Percentiles rank a stretch among this genome's conserved stretches.
These are phyloP conservation scores for Diadegma fenestrale DNA, from an alignment of 2,888 invertebrate genomes.

Conservation along the genomic window DNA sequence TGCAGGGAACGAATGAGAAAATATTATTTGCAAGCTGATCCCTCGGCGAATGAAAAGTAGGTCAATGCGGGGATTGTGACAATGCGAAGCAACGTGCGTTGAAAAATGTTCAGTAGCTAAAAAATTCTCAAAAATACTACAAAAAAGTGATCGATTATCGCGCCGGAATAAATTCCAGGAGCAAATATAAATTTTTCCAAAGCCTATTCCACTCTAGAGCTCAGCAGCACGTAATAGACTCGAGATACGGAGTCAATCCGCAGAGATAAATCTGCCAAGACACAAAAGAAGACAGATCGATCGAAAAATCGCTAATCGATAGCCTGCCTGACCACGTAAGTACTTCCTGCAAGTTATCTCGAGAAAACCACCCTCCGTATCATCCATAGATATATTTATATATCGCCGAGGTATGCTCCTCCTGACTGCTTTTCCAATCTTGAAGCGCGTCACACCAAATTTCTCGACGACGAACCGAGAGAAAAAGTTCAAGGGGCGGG, in stretches of 20 bases:
- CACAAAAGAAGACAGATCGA: slow-evolving; percentile 50
- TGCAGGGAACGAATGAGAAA: neutral
- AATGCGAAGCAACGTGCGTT: neutral
- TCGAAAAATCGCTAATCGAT: slow-evolving; percentile 62
- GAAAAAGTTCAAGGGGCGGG: slow-evolving; percentile 38
- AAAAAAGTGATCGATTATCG: neutral
- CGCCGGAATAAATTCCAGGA: neutral
- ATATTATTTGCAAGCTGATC: neutral
- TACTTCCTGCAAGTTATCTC: slow-evolving; percentile 54
- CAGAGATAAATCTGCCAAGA: slow-evolving; percentile 36
- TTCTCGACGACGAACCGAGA: slow-evolving; percentile 59
- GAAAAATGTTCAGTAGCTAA: neutral
- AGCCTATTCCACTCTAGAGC: neutral
- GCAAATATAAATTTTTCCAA: neutral
- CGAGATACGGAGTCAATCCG: slow-evolving; percentile 7
- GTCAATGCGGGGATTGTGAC: neutral
- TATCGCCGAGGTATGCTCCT: neutral
- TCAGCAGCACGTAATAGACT: neutral
- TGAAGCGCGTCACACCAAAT: slow-evolving; percentile 63
- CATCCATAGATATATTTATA: neutral
- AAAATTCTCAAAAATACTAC: neutral
- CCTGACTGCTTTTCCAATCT: slow-evolving; percentile 62
- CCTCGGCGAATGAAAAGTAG: neutral
- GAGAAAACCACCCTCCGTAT: slow-evolving; percentile 40
- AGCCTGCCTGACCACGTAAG: slow-evolving; percentile 51